Percentiles rank a stretch among this genome's conserved stretches.
Evolutionary conservation across 2,888 invertebrate genomes (phyloP).

Genomic region (Willowsia nigromaculata): DNA sequence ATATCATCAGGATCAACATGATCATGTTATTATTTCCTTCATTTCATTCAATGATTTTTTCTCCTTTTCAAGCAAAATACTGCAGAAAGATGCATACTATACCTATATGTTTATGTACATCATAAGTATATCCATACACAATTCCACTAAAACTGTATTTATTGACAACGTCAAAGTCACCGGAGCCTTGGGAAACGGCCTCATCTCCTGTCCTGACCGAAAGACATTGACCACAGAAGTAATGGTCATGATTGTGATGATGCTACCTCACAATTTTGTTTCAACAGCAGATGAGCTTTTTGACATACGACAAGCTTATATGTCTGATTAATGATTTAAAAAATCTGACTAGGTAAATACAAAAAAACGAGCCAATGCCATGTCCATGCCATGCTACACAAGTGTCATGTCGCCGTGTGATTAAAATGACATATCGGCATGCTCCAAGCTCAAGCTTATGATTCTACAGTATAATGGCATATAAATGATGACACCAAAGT

Average conservation of each 20-base stretch:
- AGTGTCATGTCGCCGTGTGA: constrained; percentile 1
- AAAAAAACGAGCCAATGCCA: constrained; percentile 49
- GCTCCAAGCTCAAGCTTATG: background rate
- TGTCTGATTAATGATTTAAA: constrained; percentile 2
- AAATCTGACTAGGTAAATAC: constrained; percentile 6
- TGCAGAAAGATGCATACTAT: background rate
- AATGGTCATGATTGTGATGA: constrained; percentile 42
- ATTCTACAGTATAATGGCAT: too few species aligned
- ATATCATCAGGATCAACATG: background rate
- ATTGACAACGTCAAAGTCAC: constrained; percentile 36
- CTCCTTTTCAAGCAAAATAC: background rate
- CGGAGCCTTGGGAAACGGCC: constrained; percentile 39
- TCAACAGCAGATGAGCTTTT: background rate
- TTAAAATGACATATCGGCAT: constrained; percentile 6
- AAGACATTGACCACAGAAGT: constrained; percentile 68
- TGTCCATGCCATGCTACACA: constrained; percentile 41
- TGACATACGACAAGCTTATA: background rate
- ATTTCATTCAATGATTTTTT: constrained; percentile 37
- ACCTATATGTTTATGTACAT: background rate
- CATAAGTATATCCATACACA: background rate
- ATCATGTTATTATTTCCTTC: background rate
- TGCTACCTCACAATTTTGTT: background rate
- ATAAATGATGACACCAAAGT: background rate
- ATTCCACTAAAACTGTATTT: background rate
- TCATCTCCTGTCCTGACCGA: constrained; percentile 41